Conservation (phyloP, 2,113 vertebrate genomes). For the Diphyllodes magnificus region DNA sequence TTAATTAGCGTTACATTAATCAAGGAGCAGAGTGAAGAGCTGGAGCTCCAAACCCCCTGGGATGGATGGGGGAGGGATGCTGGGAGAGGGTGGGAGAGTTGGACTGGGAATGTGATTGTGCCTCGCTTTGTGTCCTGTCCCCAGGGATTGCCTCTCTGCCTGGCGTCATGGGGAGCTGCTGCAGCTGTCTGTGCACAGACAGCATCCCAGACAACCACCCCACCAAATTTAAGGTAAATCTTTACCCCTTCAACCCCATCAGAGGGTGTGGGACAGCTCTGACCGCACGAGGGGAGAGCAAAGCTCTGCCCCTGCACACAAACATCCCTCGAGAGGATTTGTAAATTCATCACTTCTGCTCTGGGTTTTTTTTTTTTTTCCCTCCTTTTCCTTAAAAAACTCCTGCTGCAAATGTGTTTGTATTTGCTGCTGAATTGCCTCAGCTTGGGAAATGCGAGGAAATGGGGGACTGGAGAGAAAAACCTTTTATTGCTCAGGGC, state of each 20-base stretch:
- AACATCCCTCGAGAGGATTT: background rate
- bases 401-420: background rate
- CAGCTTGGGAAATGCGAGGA: background rate
- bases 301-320: background rate
- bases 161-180: conserved; percentile 98
- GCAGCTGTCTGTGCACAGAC: conserved; percentile 94
- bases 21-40: background rate
- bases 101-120: background rate
- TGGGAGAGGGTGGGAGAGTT: background rate
- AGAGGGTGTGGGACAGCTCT: background rate
- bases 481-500: conserved; percentile 3
- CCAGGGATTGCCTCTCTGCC: conserved; percentile 81
- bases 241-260: background rate
- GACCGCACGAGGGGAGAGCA: background rate
- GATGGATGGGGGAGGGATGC: background rate
- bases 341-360: background rate
- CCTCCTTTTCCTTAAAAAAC: background rate
- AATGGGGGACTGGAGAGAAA: background rate
- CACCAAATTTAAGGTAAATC: conserved; percentile 92
- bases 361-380: background rate
- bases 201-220: conserved; percentile 94
- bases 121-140: background rate
- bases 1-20: background rate
- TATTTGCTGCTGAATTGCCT: background rate
- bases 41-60: background rate